Evolutionary conservation across 2,113 vertebrate genomes (phyloP), one percentile per base, ranked within the genome.

Genomic region (Salminus brasiliensis): DNA sequence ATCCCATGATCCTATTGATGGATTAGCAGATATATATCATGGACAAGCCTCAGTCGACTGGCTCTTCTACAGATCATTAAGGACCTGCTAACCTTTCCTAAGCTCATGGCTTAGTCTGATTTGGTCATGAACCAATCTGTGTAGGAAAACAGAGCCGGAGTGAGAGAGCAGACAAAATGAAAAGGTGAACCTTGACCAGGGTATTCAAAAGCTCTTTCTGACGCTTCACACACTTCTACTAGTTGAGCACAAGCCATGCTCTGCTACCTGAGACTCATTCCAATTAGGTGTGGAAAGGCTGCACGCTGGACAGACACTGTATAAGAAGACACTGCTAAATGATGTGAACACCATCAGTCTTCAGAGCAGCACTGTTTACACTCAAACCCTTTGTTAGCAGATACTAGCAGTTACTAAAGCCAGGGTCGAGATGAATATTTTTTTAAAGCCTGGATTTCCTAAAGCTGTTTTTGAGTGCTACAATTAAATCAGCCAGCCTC

Each of bases 1-100:
- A 55, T 74, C 78, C 43, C 49, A 60, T 63, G 62, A 81, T 80
- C 72, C 52, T 74, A 68, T 69, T 69, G 72, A 75, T 36, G 29
- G 69, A 49, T 78, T 59, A 73, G 47, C 69, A 65, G 70, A 23
- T 16, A 74, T 67, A 74, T 32, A 60, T 74, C 72, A 52, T 13
- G 11, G 10, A 18, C 29, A 73, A 45, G 49, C 25, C 47, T 67
- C 15, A 53, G 60, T 41, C 62, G 69, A 43, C 16, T 69, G 52
- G 49, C 60, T 41, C 75, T 43, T 57, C 18, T 30, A 55, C 29
- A 34, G 30, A 66, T 47, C 66, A 69, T 30, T 69, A 68, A 59
- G 52, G 7, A 43, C 30, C 62, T 80, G 63, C 39, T 55, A 57
- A 55, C 78, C 23, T 73, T 59, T 29, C 23, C 43, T 73, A 80